Conservation (phyloP, 1,140 invertebrate species). For the Campoletis sonorensis region DNA sequence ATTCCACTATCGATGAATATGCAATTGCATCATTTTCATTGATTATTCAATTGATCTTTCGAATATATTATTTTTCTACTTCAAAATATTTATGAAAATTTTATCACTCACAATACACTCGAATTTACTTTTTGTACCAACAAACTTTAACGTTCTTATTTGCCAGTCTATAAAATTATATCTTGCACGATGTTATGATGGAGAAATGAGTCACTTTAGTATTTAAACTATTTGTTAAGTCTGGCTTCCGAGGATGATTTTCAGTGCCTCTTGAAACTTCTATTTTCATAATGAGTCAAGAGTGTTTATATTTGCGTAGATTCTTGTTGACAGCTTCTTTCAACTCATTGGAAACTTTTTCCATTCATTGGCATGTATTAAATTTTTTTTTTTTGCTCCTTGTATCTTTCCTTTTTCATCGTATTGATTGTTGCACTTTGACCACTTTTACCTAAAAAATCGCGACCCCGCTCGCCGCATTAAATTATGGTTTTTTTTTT, state of each 20-base stretch:
- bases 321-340: conserved; percentile 1
- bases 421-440: background rate
- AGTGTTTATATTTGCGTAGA: background rate
- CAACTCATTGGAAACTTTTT: background rate
- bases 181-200: too few species aligned
- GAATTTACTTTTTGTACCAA: too few species aligned
- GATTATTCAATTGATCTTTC: background rate
- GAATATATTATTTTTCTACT: too few species aligned
- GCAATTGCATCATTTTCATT: background rate
- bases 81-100: too few species aligned
- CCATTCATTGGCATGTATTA: too few species aligned
- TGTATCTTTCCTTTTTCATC: background rate
- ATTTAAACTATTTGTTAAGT: background rate
- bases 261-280: background rate
- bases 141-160: too few species aligned
- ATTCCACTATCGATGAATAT: background rate
- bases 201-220: background rate
- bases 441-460: background rate
- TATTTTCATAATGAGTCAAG: background rate
- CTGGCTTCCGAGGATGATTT: background rate
- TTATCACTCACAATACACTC: too few species aligned
- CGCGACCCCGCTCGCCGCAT: background rate
- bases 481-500: background rate
- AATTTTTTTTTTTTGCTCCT: background rate
- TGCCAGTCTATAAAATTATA: too few species aligned